Evolutionary conservation across 2,113 vertebrate genomes (phyloP).

Genomic region (Narcine bancroftii): DNA sequence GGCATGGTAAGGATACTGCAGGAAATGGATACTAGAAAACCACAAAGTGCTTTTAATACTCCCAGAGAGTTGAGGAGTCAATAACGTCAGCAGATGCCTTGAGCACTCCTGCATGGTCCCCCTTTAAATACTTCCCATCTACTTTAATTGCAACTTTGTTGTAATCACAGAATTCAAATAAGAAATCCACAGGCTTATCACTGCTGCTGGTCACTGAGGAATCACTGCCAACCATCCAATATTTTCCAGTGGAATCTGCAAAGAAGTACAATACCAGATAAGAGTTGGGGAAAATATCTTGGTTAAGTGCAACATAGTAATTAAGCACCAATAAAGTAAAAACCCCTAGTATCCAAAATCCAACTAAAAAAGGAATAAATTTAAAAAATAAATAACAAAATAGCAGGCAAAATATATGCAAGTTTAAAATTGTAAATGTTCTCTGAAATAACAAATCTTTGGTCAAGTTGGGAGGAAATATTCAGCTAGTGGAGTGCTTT

Average conservation of each 20-base stretch:
- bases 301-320: neutral
- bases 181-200: slow-evolving; percentile 81
- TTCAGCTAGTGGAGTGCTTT: too few relatives aligned
- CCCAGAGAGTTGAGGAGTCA: slow-evolving; percentile 87
- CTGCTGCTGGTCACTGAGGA: slow-evolving; percentile 91
- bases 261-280: neutral
- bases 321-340: too few relatives aligned
- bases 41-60: slow-evolving; percentile 72
- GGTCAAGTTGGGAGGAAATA: too few relatives aligned
- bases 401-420: too few relatives aligned
- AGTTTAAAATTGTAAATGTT: too few relatives aligned
- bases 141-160: slow-evolving; percentile 91
- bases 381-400: too few relatives aligned
- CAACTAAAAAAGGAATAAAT: too few relatives aligned
- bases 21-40: neutral
- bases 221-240: slow-evolving; percentile 90
- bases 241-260: slow-evolving; percentile 88
- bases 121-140: slow-evolving; percentile 85
- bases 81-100: slow-evolving; percentile 83
- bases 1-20: slow-evolving; percentile 33
- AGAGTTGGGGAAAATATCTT: neutral
- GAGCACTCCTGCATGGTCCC: slow-evolving; percentile 91
- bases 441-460: too few relatives aligned
- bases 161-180: slow-evolving; percentile 95
- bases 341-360: too few relatives aligned